Evolutionary conservation across 2,888 invertebrate species (phyloP), one percentile per base, ranked within the genome.

Genomic region (Ferdinandea cuprea): DNA sequence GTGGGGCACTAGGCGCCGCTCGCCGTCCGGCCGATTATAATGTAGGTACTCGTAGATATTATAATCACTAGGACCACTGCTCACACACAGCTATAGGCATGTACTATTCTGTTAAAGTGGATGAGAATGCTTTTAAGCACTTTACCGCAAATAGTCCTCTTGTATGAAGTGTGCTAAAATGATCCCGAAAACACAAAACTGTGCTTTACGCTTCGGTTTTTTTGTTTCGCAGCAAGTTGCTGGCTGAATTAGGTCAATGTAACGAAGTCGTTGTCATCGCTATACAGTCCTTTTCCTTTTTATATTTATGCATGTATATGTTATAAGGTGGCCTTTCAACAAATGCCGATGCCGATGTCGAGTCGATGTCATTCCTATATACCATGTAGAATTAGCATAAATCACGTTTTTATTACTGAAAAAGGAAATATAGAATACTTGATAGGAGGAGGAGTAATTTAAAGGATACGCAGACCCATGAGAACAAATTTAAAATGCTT

Each of bases 41-140:
- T n/a, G 32, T 46, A 19, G 4, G 25, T 25, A 25, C 25, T 25
- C 25, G 25, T 11, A 44, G 17, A 19, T 46, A 21, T 46, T 46
- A 46, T 61, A 61, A 61, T 61, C 61, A 32, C 32, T 32, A 30
- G 11, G 11, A 1, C n/a, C 28, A 13, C 42, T 52, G 40, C 32
- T 13, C n/a, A n/a, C n/a, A n/a, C n/a, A n/a, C n/a, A n/a, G n/a
- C n/a, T n/a, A n/a, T n/a, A n/a, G n/a, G n/a, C n/a, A 15, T 32
- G 17, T 25, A 32, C n/a, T 61, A 61, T 50, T 59, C 42, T 35
- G 25, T 61, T 61, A 44, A 72, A 61, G 71, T 61, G 61, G 52
- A 50, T 72, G 50, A 52, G 44, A 72, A 72, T 72, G 71, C 71
- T 72, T 72, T 72, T 72, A 61, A 61, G 61, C 71, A 72, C 71